These are phyloP conservation scores for Zeus faber DNA, from an alignment of 2,113 vertebrate genomes.

Conservation along the genomic window DNA sequence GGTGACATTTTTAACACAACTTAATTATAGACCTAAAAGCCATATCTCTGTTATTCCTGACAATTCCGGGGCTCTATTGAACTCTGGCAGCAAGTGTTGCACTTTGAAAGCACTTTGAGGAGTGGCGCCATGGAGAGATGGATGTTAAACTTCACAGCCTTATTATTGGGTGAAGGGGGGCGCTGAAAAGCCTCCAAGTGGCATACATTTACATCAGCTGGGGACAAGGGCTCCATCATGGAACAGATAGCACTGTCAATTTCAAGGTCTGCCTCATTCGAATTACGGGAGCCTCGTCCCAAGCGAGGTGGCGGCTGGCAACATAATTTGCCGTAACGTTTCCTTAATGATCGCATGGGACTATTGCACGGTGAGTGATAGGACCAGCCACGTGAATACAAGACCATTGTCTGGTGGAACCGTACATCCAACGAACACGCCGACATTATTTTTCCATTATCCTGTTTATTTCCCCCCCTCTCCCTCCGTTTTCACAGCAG, in stretches of 20 bases:
- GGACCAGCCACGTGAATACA: constrained; percentile 43
- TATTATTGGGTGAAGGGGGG: constrained; percentile 68
- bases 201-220: constrained; percentile 72
- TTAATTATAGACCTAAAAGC: constrained; percentile 80
- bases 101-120: constrained; percentile 71
- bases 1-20: constrained; percentile 78
- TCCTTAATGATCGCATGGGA: constrained; percentile 60
- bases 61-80: constrained; percentile 63
- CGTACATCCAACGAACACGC: constrained; percentile 5
- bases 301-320: constrained; percentile 48
- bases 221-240: constrained; percentile 68
- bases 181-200: constrained; percentile 62
- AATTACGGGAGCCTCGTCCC: constrained; percentile 61
- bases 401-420: constrained; percentile 41
- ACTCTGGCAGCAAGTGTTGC: constrained; percentile 69
- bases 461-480: neutral
- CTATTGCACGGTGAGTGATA: constrained; percentile 51
- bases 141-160: constrained; percentile 74
- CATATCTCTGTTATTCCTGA: constrained; percentile 75
- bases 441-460: too few species aligned
- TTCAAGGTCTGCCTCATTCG: constrained; percentile 73
- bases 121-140: constrained; percentile 58
- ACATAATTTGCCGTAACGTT: constrained; percentile 71
- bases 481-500: constrained; percentile 26
- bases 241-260: constrained; percentile 69